These are phyloP conservation scores for Operophtera brumata DNA, from an alignment of 2,888 invertebrate genomes.

Conservation along the genomic window DNA sequence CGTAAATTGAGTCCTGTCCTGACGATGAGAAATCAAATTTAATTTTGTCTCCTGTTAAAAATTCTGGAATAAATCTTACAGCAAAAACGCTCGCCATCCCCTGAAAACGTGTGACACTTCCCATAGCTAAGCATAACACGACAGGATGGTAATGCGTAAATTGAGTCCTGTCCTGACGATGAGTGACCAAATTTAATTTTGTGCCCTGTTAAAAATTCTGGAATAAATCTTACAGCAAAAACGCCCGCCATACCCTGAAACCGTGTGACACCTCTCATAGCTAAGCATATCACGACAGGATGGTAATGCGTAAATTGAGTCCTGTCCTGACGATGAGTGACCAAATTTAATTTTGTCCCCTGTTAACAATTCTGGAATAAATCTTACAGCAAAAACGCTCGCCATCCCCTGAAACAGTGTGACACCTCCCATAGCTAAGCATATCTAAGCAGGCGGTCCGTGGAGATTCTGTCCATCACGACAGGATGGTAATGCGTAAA, in stretches of 20 bases:
- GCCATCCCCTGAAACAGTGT: not conserved
- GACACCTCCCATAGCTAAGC: slow-evolving; percentile 6
- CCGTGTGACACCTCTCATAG: slow-evolving; percentile 9
- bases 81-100: too few relatives aligned
- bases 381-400: not conserved
- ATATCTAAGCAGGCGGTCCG: slow-evolving; percentile 18
- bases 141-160: slow-evolving; percentile 18
- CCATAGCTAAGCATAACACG: slow-evolving; percentile 15
- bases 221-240: not conserved
- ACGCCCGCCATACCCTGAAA: not conserved
- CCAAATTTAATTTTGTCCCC: too few relatives aligned
- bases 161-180: slow-evolving; percentile 22
- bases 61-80: too few relatives aligned
- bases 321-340: slow-evolving; percentile 15
- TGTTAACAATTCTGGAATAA: not conserved
- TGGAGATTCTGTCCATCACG: slow-evolving; percentile 20
- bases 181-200: too few relatives aligned
- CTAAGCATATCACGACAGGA: slow-evolving; percentile 20
- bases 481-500: slow-evolving; percentile 17
- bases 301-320: slow-evolving; percentile 19
- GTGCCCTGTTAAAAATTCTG: not conserved
- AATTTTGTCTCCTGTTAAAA: too few relatives aligned
- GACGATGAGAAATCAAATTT: too few relatives aligned
- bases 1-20: slow-evolving; percentile 20
- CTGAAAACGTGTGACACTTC: slow-evolving; percentile 7